Conservation (phyloP, 2,113 vertebrate genomes). For the Felis chaus region DNA sequence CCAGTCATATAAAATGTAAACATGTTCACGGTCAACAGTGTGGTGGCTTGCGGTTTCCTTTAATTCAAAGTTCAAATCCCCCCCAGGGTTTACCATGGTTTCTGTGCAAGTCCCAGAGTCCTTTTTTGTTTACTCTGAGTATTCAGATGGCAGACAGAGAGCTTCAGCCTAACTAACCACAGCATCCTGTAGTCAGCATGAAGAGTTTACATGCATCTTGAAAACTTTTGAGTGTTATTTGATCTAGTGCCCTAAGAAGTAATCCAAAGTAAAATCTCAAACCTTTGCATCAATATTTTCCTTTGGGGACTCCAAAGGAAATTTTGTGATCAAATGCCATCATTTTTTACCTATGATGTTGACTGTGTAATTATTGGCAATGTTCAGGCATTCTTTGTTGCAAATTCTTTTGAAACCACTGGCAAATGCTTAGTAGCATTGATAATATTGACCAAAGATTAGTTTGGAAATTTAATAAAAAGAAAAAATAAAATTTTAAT, state of each 20-base stretch:
- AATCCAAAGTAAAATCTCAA: slow-evolving; percentile 27
- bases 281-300: slow-evolving; percentile 40
- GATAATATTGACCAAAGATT: background rate
- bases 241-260: background rate
- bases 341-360: slow-evolving; percentile 9
- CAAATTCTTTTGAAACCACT: slow-evolving; percentile 48
- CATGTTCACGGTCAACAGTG: slow-evolving; percentile 9
- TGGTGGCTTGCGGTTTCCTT: slow-evolving; percentile 51
- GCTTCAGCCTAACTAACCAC: slow-evolving; percentile 15
- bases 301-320: background rate
- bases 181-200: background rate
- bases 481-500: background rate
- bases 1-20: slow-evolving; percentile 24
- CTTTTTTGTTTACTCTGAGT: slow-evolving; percentile 42
- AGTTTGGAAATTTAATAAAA: background rate
- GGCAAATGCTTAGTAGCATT: background rate
- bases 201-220: background rate
- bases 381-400: background rate
- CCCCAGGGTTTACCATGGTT: slow-evolving; percentile 20
- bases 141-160: background rate
- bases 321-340: background rate
- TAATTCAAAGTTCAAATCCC: slow-evolving; percentile 41
- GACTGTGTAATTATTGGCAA: slow-evolving; percentile 6
- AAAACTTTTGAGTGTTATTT: slow-evolving; percentile 13
- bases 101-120: slow-evolving; percentile 11